These are phyloP conservation scores for Cataglyphis rosenhaueri DNA, from an alignment of 2,888 invertebrate genomes.

Conservation along the genomic window DNA sequence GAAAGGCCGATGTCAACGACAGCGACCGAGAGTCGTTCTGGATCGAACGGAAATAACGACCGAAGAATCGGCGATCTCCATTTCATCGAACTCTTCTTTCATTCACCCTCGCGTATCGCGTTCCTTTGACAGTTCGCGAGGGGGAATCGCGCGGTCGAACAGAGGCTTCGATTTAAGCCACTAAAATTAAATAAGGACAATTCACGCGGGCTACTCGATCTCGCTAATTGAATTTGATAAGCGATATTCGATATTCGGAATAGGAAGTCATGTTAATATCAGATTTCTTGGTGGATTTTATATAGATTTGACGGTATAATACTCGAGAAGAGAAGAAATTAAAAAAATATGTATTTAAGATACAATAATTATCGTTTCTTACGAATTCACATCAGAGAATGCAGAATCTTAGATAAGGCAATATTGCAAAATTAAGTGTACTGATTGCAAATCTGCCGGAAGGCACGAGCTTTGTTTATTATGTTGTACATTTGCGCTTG, in stretches of 20 bases:
- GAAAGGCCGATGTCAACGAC: slow-evolving; percentile 72
- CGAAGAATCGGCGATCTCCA: slow-evolving; percentile 70
- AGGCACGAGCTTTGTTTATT: slow-evolving; percentile 9
- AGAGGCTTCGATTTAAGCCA: slow-evolving; percentile 35
- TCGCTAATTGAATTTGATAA: slow-evolving; percentile 5
- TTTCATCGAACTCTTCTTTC: slow-evolving; percentile 22
- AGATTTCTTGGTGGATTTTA: not conserved
- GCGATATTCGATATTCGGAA: not conserved
- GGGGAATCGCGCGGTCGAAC: not conserved
- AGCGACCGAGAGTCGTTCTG: slow-evolving; percentile 61
- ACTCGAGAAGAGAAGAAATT: not conserved
- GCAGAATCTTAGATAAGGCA: not conserved
- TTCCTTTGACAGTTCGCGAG: slow-evolving; percentile 17
- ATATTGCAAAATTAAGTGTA: slow-evolving; percentile 10
- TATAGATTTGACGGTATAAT: not conserved
- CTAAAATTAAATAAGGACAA: slow-evolving; percentile 39
- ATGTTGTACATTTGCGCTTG: not conserved
- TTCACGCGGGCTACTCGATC: not conserved
- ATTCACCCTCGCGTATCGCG: not conserved
- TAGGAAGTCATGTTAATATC: not conserved
- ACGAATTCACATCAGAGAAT: not conserved
- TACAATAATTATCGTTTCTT: not conserved
- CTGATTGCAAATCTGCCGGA: slow-evolving; percentile 15
- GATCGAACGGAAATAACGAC: slow-evolving; percentile 75
- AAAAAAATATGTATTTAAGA: not conserved